Percentiles rank a stretch among this genome's conserved stretches.
phyloP scores from a whole-genome alignment of 2,797 vertebrate genomes.

The Haliaeetus albicilla region DNA sequence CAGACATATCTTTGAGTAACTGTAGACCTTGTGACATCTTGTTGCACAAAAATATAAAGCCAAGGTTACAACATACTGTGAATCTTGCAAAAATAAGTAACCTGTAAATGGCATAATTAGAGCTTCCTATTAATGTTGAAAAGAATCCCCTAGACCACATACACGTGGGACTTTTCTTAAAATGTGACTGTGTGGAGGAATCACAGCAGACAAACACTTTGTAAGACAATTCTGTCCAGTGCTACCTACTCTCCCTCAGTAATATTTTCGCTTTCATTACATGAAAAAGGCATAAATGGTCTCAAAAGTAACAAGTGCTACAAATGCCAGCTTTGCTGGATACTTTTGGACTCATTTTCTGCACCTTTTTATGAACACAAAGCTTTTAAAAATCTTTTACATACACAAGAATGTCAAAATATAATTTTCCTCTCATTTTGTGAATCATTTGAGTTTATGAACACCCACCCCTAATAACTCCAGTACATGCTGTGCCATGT shows the following conservation, averaged over 20 bases:
- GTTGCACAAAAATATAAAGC: not conserved
- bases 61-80: not conserved
- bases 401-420: constrained; percentile 33
- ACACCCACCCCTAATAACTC: constrained; percentile 13
- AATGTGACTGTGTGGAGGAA: not conserved
- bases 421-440: constrained; percentile 30
- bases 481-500: constrained; percentile 26
- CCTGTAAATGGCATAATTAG: not conserved
- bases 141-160: not conserved
- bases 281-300: not conserved
- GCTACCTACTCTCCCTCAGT: too few species aligned
- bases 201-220: not conserved
- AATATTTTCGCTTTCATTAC: not conserved
- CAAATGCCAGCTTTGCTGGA: not conserved
- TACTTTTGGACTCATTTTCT: constrained; percentile 14
- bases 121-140: not conserved
- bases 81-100: not conserved
- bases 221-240: not conserved
- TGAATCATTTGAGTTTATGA: constrained; percentile 6
- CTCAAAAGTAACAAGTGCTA: not conserved
- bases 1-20: not conserved
- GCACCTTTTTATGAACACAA: not conserved
- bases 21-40: not conserved
- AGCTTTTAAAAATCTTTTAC: not conserved
- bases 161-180: fast-evolving